These are phyloP conservation scores for Sebastes iracundus DNA, from an alignment of 2,797 vertebrate species.

Conservation along the genomic window DNA sequence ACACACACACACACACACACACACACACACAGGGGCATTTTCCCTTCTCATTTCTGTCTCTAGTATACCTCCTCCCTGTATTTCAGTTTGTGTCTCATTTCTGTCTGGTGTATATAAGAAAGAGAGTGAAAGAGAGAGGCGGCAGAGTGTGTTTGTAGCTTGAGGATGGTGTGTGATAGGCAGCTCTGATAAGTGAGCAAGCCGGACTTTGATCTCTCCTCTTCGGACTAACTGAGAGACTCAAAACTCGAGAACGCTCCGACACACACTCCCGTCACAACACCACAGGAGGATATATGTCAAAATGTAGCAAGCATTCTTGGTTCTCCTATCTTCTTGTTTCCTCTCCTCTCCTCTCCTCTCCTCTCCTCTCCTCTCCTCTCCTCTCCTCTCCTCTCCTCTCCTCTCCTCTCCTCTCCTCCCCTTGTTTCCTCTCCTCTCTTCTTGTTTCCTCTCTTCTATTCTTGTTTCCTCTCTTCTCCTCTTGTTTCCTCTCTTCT, in stretches of 20 bases:
- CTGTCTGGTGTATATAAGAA: constrained; percentile 11
- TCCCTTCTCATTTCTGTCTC: constrained; percentile 13
- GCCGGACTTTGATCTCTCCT: constrained; percentile 60
- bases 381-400: neutral
- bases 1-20: neutral
- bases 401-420: neutral
- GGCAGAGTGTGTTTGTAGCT: constrained; percentile 42
- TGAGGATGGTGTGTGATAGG: constrained; percentile 57
- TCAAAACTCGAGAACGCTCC: constrained; percentile 19
- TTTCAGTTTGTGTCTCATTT: constrained; percentile 30
- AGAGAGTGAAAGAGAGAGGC: neutral
- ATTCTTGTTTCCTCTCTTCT: neutral
- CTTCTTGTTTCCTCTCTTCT: neutral
- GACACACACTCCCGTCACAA: constrained; percentile 5
- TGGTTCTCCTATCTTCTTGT: neutral
- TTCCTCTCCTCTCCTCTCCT: no score
- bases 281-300: neutral
- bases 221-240: constrained; percentile 39
- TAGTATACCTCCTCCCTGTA: neutral
- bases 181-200: constrained; percentile 55
- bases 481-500: neutral
- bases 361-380: neutral
- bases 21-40: neutral
- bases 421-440: neutral
- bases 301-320: constrained; percentile 1